Base-by-base conservation (phyloP, 2,888 invertebrate genomes). In the Suillia variegata region DNA sequence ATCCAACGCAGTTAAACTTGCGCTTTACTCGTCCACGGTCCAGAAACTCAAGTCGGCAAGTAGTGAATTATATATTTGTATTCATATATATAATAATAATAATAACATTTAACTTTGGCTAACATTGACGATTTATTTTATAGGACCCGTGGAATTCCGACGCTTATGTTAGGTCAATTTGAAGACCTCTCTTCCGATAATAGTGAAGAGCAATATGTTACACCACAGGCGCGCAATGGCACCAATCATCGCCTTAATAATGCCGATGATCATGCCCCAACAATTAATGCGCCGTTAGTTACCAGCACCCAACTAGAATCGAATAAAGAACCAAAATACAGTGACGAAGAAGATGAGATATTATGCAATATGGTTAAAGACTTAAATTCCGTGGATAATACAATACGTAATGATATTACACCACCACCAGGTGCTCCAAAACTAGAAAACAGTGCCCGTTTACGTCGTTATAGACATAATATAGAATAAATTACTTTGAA, bases 1-100 rank as follows among this genome's bases (percentile, higher is more conserved):
- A 94, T 83, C 90, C 91, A 63, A 88, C 91, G 62, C 92, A 94
- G 78, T 83, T 93, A 71, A 91, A 92, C 82, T 85, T 93, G 72
- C 85, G 91, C 62, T 93, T 93, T 84, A 89, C 89, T 74, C 84
- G 93, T 67, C 90, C 89, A n/a, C 74, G 87, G 61, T 85, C 85
- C 67, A 76, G 82, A 54, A 77, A 75, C 49, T 67, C 73, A 5
- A 77, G 76, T 63, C 78, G 82, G 82, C 81, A 74, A 67, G 73
- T 51, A 2, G 12, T 24, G n/a, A n/a, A 33, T 20, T 15, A 31
- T 38, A 38, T 8, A 20, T 42, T 1, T 20, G 6, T 8, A 33
- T 5, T 15, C 2, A 2, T 22, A 18, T 33, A n/a, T n/a, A n/a
- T n/a, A n/a, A n/a, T n/a, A n/a, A n/a, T n/a, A n/a, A n/a, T n/a